These are phyloP conservation scores for Manis crassicaudata DNA, from an alignment of 2,797 vertebrate species.

Conservation along the genomic window DNA sequence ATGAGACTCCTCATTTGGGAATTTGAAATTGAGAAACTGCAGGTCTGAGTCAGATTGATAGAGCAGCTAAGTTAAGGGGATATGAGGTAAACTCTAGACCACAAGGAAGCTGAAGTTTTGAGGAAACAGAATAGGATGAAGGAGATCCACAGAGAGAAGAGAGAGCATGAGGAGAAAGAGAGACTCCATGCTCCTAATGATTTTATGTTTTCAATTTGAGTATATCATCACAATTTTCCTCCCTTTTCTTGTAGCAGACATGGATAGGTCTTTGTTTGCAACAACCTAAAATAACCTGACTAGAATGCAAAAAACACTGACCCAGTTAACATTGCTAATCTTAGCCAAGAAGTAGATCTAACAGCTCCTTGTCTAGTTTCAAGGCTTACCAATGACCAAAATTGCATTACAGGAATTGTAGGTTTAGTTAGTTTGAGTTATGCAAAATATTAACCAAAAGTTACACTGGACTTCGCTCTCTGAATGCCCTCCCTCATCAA, in stretches of 20 bases:
- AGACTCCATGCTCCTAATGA: not conserved
- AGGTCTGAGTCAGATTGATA: not conserved
- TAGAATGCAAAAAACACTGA: constrained; percentile 31
- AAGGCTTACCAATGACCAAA: constrained; percentile 64
- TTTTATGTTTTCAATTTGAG: constrained; percentile 15
- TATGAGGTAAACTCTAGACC: not conserved
- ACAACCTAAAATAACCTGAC: constrained; percentile 11
- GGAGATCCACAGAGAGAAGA: not conserved
- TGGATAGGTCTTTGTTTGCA: not conserved
- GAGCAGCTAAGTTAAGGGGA: not conserved
- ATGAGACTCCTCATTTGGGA: not conserved
- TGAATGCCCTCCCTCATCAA: constrained; percentile 49
- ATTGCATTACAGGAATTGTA: constrained; percentile 49
- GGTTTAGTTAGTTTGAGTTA: constrained; percentile 65
- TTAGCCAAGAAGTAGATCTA: not conserved
- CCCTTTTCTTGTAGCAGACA: not conserved
- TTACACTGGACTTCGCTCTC: constrained; percentile 50
- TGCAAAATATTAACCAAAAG: constrained; percentile 60
- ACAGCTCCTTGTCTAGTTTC: constrained; percentile 5
- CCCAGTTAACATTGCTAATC: not conserved
- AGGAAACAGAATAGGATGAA: not conserved
- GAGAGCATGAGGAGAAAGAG: not conserved
- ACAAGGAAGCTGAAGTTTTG: not conserved
- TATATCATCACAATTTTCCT: not conserved
- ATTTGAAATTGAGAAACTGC: constrained; percentile 28